Evolutionary conservation across 2,888 invertebrate genomes (phyloP), one percentile per base, ranked within the genome.

Genomic region (Stictocephala bisonia): DNA sequence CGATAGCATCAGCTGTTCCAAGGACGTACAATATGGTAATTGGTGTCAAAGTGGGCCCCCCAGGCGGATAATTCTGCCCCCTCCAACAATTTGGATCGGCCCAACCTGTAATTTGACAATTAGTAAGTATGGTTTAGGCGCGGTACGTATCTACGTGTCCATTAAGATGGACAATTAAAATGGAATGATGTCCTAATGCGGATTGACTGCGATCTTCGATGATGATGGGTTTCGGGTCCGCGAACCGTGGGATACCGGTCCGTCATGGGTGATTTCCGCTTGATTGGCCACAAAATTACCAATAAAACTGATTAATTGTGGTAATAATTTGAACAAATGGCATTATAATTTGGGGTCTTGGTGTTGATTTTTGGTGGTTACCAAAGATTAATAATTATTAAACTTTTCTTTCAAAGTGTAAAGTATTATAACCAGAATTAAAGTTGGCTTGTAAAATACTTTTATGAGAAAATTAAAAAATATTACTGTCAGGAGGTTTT

Each of bases 101-200:
- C 9, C 9, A 20, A 27, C 41, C 70, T 71, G 26, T 71, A 71
- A 71, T 71, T 71, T 71, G 41, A 71, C 44, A 71, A 71, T 71
- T 71, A 71, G 44, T 71, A 44, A 71, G 44, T 20, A 70, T 53
- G 44, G 44, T 35, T 53, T 15, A 27, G 40, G 15, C 69, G 4
- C 27, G 44, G 40, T 15, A 40, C 26, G 11, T 6, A 11, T 6
- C 22, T 40, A 64, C 64, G 64, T 64, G 64, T 64, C 44, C 64
- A 64, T 64, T 64, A 64, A 44, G 44, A 15, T 27, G 11, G 4
- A 22, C 22, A 64, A 64, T 64, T 64, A 64, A 64, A 64, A 64
- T 44, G 44, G 64, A 64, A 64, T 64, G 26, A 64, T 26, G 15
- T 44, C 64, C 64, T 64, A 64, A 64, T 64, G 24, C 6, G 35